Evolutionary conservation across 2,113 vertebrate species (phyloP), one percentile per base, ranked within the genome.

Genomic region (Solea senegalensis): DNA sequence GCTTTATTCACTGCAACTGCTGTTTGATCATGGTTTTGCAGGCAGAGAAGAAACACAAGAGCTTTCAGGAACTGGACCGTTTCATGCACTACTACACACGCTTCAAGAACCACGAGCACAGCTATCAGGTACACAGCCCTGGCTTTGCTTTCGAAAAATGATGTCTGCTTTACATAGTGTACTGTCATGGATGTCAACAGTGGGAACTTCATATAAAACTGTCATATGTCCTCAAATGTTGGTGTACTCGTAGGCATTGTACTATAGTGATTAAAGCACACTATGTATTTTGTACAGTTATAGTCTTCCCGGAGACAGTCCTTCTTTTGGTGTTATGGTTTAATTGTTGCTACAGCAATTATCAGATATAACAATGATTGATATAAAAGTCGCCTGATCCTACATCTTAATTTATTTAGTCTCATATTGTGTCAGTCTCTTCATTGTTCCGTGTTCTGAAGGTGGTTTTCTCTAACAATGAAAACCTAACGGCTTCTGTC

Each of bases 71-170:
- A 85, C 95, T 99, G 43, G 97, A 99, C 87, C 96, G 97, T 67
- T 99, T 99, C 92, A 99, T 99, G 97, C 98, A 99, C 90, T 99
- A 99, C 91, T 99, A 98, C 73, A 97, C 97, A 65, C 96, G 98
- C 85, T 99, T 97, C 92, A 99, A 97, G 92, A 99, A 99, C 90
- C 98, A 99, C 67, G 97, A 99, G 87, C 97, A 97, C 94, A 99
- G 97, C 91, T 99, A 96, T 84, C 95, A 96, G 96, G 98, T 98
- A 88, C 89, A 91, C 78, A 58, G 12, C 1, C 9, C 63, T 21
- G 50, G 9, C 45, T 44, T 34, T 60, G 60, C 50, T 52, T 75
- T 76, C 7, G 51, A 65, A 21, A 51, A 65, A 21, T 68, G 26
- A 65, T 74, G 53, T 65, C 64, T 58, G 13, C 28, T 82, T 69